phyloP scores from a whole-genome alignment of 2,113 vertebrate species.

The Catharus minimus region DNA sequence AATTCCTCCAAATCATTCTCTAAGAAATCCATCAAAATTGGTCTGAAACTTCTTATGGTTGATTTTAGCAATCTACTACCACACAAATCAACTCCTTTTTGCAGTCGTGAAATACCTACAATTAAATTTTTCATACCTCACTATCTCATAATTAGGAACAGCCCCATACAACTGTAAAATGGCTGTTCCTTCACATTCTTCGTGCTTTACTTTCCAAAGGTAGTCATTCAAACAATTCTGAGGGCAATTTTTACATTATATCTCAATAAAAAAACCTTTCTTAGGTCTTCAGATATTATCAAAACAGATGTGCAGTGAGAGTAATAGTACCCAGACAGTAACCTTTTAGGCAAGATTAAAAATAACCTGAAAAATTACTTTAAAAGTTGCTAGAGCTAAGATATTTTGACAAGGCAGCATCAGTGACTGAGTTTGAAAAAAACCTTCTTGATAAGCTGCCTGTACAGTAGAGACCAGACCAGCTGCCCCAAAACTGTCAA shows the following conservation, averaged over 20 bases:
- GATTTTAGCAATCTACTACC: neutral
- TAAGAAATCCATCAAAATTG: neutral
- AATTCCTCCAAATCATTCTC: neutral
- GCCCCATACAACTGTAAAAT: neutral
- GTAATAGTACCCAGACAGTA: neutral
- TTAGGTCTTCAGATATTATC: neutral
- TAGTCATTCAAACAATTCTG: neutral
- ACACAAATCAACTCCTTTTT: neutral
- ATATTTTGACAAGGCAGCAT: neutral
- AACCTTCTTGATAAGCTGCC: neutral
- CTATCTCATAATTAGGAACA: neutral
- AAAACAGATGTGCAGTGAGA: neutral
- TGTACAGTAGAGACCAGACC: neutral
- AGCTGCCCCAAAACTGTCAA: neutral
- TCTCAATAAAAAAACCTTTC: neutral
- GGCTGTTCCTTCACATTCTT: neutral
- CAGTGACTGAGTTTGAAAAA: neutral
- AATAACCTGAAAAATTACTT: neutral
- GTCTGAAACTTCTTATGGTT: neutral
- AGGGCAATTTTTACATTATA: neutral
- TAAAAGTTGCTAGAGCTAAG: neutral
- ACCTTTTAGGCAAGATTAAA: neutral
- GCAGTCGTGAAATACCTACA: neutral
- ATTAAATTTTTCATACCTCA: neutral
- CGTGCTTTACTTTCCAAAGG: neutral